These are phyloP conservation scores for Cerceris ruficornis DNA, from an alignment of 2,888 invertebrate species.

Conservation along the genomic window DNA sequence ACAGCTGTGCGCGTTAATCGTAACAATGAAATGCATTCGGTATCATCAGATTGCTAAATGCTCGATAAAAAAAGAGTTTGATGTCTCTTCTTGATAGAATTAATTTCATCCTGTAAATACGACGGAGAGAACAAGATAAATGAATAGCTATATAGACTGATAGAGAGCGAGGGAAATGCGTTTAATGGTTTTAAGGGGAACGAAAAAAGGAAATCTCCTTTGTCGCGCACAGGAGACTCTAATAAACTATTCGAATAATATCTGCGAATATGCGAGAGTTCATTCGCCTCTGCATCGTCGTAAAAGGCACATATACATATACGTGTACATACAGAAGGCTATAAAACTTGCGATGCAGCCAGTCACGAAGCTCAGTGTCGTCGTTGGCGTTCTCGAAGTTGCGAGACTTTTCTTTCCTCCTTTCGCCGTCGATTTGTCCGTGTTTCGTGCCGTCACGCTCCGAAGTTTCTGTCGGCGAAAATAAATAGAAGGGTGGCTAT, in stretches of 20 bases:
- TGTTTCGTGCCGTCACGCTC: slow-evolving; percentile 8
- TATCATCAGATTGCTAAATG: too few relatives aligned
- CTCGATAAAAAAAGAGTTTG: too few relatives aligned
- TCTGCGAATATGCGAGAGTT: slow-evolving; percentile 8
- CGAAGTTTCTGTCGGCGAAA: neutral
- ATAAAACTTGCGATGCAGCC: slow-evolving; percentile 11
- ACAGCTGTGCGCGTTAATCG: too few relatives aligned
- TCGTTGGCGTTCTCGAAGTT: slow-evolving; percentile 16
- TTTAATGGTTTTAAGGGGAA: too few relatives aligned
- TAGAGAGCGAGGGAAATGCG: too few relatives aligned
- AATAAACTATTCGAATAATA: slow-evolving; percentile 31
- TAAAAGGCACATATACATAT: neutral
- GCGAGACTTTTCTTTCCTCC: neutral
- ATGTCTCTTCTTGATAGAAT: too few relatives aligned
- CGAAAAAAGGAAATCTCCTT: neutral
- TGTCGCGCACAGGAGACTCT: slow-evolving; percentile 18
- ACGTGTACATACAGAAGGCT: neutral
- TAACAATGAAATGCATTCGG: too few relatives aligned
- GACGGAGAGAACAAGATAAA: too few relatives aligned
- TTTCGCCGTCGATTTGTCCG: slow-evolving; percentile 17
- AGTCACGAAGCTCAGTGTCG: slow-evolving; percentile 10
- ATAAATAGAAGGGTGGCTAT: slow-evolving; percentile 9
- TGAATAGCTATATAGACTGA: too few relatives aligned
- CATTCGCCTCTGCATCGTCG: neutral
- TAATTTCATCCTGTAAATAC: too few relatives aligned